These are phyloP conservation scores for Vandiemenella viatica DNA, from an alignment of 2,888 invertebrate species.

Conservation along the genomic window DNA sequence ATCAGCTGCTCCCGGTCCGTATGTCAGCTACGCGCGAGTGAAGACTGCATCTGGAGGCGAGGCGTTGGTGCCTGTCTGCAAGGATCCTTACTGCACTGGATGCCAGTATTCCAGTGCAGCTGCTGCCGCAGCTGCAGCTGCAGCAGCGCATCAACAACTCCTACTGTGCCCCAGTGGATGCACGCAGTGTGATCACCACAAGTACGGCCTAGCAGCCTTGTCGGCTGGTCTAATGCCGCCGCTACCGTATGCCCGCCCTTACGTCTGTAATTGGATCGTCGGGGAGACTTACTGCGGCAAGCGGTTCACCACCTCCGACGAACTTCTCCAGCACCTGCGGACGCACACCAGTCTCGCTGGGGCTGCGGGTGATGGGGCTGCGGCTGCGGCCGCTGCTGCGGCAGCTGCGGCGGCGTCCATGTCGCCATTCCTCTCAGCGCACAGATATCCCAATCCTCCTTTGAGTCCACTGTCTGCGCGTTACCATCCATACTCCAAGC, in stretches of 20 bases:
- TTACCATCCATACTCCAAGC: conserved; percentile 88
- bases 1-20: conserved; percentile 31
- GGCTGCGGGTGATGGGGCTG: conserved; percentile 42
- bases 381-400: conserved; percentile 49
- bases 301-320: conserved; percentile 81
- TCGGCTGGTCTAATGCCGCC: conserved; percentile 25
- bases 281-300: conserved; percentile 90
- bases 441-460: conserved; percentile 45
- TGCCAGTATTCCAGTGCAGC: conserved; percentile 75
- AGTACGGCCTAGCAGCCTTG: conserved; percentile 67
- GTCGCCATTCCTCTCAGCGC: conserved; percentile 53
- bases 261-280: conserved; percentile 91
- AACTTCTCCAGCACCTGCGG: conserved; percentile 79
- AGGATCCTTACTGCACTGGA: conserved; percentile 90
- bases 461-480: conserved; percentile 71
- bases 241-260: conserved; percentile 52
- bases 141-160: conserved; percentile 30
- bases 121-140: too few relatives aligned
- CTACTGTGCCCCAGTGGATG: conserved; percentile 77
- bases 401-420: too few relatives aligned
- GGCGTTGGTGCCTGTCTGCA: conserved; percentile 81
- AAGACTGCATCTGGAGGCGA: conserved; percentile 85
- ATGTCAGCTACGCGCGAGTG: conserved; percentile 78
- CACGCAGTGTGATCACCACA: conserved; percentile 90
- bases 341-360: conserved; percentile 70